phyloP scores from a whole-genome alignment of 2,113 vertebrate species.

The Vidua chalybeata region DNA sequence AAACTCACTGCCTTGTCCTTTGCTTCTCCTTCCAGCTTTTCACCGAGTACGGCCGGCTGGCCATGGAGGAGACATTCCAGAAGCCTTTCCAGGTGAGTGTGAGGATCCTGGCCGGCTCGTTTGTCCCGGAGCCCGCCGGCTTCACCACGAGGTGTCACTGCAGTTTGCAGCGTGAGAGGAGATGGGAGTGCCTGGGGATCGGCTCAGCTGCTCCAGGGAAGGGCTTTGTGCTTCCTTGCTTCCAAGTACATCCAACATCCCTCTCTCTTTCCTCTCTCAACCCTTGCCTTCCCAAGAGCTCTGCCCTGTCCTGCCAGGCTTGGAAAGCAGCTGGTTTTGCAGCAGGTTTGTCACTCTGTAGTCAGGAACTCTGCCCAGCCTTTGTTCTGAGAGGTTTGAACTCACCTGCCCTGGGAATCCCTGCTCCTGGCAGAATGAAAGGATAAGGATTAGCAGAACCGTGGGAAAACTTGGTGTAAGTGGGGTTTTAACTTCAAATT shows the following conservation, averaged over 20 bases:
- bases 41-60: constrained; percentile 94
- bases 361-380: background rate
- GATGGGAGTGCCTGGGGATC: background rate
- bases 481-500: background rate
- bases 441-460: background rate
- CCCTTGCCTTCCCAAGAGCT: background rate
- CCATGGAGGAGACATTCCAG: constrained; percentile 97
- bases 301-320: background rate
- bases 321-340: background rate
- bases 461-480: background rate
- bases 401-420: background rate
- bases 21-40: constrained; percentile 83
- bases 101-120: background rate
- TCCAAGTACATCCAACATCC: background rate
- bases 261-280: background rate
- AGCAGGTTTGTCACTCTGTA: background rate
- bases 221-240: background rate
- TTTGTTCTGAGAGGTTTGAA: background rate
- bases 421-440: background rate
- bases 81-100: constrained; percentile 94
- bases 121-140: background rate
- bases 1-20: background rate
- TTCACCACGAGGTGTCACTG: constrained; percentile 71
- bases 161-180: background rate
- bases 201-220: background rate